Conservation (phyloP, 2,888 invertebrate species). For the Synanthedon tipuliformis region DNA sequence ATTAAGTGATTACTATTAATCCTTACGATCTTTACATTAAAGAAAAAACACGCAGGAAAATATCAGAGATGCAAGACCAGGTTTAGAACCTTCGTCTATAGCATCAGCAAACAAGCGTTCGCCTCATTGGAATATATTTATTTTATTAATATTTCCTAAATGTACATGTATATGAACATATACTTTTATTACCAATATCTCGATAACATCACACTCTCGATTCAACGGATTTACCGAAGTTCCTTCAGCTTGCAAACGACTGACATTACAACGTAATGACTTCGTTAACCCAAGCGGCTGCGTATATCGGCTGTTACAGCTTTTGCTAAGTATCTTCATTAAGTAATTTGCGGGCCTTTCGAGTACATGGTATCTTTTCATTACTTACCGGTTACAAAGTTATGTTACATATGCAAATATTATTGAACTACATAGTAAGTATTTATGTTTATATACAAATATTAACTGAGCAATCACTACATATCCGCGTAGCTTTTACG, state of each 20-base stretch:
- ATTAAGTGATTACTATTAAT: too few relatives aligned
- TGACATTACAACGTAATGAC: constrained; percentile 28
- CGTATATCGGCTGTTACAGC: constrained; percentile 4
- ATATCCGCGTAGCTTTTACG: too few relatives aligned
- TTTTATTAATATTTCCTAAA: not conserved
- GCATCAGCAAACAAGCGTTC: too few relatives aligned
- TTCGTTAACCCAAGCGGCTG: constrained; percentile 19
- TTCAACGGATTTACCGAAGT: constrained; percentile 18
- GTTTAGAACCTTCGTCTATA: too few relatives aligned
- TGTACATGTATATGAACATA: not conserved
- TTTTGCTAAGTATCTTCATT: constrained; percentile 3
- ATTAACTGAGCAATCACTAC: too few relatives aligned
- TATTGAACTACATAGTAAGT: too few relatives aligned
- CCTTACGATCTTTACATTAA: too few relatives aligned
- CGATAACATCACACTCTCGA: constrained; percentile 1
- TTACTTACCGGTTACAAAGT: not conserved
- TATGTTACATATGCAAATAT: not conserved
- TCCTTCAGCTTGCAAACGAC: constrained; percentile 23
- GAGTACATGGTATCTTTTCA: not conserved
- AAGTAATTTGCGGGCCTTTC: constrained; percentile 3
- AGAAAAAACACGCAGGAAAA: too few relatives aligned
- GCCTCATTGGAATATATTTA: too few relatives aligned
- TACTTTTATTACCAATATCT: not conserved
- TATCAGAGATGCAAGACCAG: too few relatives aligned
- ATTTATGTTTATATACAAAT: too few relatives aligned